phyloP scores from a whole-genome alignment of 1,140 invertebrate genomes.

The Penaeus japonicus region DNA sequence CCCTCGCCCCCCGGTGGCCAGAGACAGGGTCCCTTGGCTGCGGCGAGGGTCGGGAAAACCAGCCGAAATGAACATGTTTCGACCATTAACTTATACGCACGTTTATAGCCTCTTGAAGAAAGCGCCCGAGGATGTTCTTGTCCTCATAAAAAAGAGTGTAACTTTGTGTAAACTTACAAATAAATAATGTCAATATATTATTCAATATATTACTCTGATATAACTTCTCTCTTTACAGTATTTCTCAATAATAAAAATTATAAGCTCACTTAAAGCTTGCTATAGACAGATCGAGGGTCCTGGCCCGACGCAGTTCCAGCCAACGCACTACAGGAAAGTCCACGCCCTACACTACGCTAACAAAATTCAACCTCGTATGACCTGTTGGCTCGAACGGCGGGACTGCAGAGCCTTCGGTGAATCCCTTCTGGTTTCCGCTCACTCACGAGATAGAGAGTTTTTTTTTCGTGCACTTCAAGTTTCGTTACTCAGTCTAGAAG shows the following conservation, averaged over 20 bases:
- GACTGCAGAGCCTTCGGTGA: too few relatives aligned
- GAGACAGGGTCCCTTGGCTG: too few relatives aligned
- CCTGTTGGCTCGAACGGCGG: too few relatives aligned
- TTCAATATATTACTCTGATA: constrained; percentile 49
- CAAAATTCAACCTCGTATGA: neutral
- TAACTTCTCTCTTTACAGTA: constrained; percentile 45
- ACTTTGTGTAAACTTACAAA: constrained; percentile 16
- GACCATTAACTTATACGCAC: neutral
- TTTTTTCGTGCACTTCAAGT: too few relatives aligned
- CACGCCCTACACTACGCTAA: constrained; percentile 3
- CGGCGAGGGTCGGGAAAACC: neutral
- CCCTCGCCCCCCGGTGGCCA: neutral
- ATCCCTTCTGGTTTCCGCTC: too few relatives aligned
- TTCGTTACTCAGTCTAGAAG: too few relatives aligned
- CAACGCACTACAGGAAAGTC: neutral
- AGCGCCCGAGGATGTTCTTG: neutral
- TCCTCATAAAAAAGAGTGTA: neutral
- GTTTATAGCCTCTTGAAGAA: constrained; percentile 21
- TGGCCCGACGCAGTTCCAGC: neutral
- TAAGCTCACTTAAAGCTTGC: constrained; percentile 31
- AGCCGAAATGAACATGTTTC: neutral
- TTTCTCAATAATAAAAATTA: neutral
- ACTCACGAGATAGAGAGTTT: too few relatives aligned
- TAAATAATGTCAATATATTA: constrained; percentile 37
- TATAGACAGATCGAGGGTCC: neutral